phyloP scores from a whole-genome alignment of 1,140 invertebrate genomes.

The Drosophila asahinai region DNA sequence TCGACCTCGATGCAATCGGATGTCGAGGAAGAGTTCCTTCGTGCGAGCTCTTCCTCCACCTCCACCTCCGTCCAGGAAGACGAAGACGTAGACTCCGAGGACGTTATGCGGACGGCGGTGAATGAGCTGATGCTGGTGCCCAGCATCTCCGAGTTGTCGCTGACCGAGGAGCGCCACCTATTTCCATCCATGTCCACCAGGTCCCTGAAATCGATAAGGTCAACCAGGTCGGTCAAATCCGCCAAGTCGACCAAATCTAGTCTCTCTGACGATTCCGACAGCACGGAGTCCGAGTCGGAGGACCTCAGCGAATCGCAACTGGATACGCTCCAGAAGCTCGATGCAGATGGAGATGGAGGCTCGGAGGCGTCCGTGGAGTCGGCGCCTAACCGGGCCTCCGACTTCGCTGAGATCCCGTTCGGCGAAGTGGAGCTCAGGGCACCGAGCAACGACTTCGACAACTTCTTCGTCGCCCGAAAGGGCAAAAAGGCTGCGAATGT shows the following conservation, averaged over 20 bases:
- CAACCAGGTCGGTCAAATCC: neutral
- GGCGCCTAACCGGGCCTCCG: neutral
- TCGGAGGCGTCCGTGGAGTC: neutral
- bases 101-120: conserved; percentile 1
- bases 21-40: too few relatives aligned
- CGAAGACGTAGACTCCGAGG: neutral
- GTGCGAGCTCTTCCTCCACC: too few relatives aligned
- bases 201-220: neutral
- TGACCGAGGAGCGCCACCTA: neutral
- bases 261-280: neutral
- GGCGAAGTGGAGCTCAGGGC: neutral
- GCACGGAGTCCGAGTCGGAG: neutral
- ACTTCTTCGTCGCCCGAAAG: neutral
- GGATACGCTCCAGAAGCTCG: neutral
- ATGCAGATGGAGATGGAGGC: neutral
- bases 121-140: conserved; percentile 24
- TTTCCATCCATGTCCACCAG: neutral
- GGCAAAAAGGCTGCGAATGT: neutral
- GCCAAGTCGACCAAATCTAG: neutral
- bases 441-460: neutral
- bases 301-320: neutral
- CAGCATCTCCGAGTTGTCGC: conserved; percentile 12
- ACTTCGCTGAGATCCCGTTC: neutral
- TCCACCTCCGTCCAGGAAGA: too few relatives aligned
- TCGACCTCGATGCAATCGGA: too few relatives aligned